Percentiles rank a stretch among this genome's conserved stretches.
Conservation (phyloP, 2,888 invertebrate species). For the Actias luna region DNA sequence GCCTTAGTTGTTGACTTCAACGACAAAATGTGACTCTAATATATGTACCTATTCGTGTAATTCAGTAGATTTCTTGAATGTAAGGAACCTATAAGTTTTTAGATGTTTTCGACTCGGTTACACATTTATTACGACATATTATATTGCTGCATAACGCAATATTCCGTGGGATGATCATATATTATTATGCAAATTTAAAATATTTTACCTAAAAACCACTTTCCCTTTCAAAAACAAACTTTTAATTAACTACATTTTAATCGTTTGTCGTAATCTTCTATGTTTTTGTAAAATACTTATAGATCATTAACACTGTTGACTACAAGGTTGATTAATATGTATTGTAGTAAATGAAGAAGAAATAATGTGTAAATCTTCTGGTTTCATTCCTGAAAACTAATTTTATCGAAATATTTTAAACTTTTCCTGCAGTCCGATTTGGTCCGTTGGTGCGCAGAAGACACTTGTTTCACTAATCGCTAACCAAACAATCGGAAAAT, state of each 20-base stretch:
- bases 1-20: too few relatives aligned
- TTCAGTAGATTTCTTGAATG: not conserved
- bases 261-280: not conserved
- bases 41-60: too few relatives aligned
- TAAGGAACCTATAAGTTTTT: not conserved
- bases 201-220: constrained; percentile 1
- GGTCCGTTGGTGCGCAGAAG: not conserved
- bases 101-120: not conserved
- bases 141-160: not conserved
- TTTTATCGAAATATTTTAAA: not conserved
- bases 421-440: not conserved
- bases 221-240: not conserved
- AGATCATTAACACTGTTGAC: not conserved
- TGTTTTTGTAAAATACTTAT: not conserved
- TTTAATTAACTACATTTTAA: not conserved
- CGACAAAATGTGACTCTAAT: too few relatives aligned
- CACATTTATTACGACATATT: not conserved
- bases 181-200: not conserved
- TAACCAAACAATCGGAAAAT: not conserved
- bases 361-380: too few relatives aligned
- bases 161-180: not conserved
- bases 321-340: too few relatives aligned
- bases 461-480: not conserved
- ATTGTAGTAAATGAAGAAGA: too few relatives aligned
- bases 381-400: not conserved